Evolutionary conservation across 2,888 invertebrate species (phyloP), one percentile per base, ranked within the genome.

Genomic region (Leptinotarsa juncta): DNA sequence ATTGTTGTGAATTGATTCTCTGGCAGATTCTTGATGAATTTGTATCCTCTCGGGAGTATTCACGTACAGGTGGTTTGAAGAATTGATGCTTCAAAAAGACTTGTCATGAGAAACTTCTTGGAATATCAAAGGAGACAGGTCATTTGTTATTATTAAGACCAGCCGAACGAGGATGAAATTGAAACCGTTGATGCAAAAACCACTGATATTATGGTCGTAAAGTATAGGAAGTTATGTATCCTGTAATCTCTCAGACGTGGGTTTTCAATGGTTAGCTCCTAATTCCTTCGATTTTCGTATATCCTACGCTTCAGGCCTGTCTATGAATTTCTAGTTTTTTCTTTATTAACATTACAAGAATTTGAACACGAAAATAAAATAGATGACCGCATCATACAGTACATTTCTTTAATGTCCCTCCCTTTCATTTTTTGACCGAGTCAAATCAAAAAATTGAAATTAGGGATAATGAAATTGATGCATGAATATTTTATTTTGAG

Each of bases 1-100:
- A 72, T 72, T 75, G 66, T 69, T 48, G 49, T 50, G 60, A 65
- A 75, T 65, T 65, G 68, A 71, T 71, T 72, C 65, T 49, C 51
- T 71, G 69, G 71, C 68, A 62, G 32, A 42, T 62, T 62, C 32
- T 16, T 26, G 62, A 32, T 42, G 62, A 62, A 62, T 62, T 62
- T 12, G 16, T 62, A 42, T 42, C 16, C 62, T 62, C 62, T 5
- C 20, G 62, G 42, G 62, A 62, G 62, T n/a, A 10, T 42, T 62
- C 62, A 7, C 15, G 18, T 42, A 62, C 62, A 62, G 62, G 62
- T 62, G 62, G n/a, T 62, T 62, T 42, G 16, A 4, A 32, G n/a
- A 42, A 62, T n/a, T 62, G 62, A 62, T 62, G 7, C 26, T 62
- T 32, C n/a, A 5, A 42, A 62, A 42, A 62, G 23, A 23, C 4